A percentile compares a stretch with the other conserved stretches of the same genome.
Evolutionary conservation across 2,113 vertebrate species (phyloP).

Genomic region (Panthera uncia): DNA sequence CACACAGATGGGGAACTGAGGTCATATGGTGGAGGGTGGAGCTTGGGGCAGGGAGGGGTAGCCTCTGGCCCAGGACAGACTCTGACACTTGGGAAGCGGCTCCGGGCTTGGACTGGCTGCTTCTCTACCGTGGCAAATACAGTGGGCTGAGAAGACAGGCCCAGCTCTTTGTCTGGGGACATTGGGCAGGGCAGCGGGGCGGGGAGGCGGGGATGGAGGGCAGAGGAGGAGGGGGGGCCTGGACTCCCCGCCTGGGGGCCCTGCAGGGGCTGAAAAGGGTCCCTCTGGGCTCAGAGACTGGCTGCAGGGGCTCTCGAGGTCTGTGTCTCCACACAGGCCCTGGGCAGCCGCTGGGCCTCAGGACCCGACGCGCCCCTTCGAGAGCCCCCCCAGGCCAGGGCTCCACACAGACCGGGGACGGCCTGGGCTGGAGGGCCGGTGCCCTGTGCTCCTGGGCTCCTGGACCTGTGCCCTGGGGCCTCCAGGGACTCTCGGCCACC

Average conservation of each 20-base stretch:
- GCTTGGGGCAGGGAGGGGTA: background rate
- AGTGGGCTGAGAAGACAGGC: accelerated
- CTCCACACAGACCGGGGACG: background rate
- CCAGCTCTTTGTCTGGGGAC: too few species aligned
- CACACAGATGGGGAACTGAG: background rate
- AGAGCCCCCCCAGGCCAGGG: background rate
- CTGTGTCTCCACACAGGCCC: background rate
- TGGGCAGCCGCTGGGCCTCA: background rate
- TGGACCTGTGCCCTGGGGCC: background rate
- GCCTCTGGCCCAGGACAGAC: background rate
- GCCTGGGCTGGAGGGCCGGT: accelerated
- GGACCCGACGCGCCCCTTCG: background rate
- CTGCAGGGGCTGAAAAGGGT: background rate
- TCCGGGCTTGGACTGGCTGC: background rate
- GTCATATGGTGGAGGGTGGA: background rate
- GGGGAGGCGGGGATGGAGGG: background rate
- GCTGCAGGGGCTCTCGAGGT: background rate
- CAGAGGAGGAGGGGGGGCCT: background rate
- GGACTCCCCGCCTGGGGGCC: background rate
- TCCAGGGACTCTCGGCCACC: background rate
- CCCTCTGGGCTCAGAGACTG: background rate
- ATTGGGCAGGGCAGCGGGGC: accelerated
- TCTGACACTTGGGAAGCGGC: background rate
- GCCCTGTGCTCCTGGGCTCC: background rate
- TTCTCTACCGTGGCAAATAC: background rate